Evolutionary conservation across 2,888 invertebrate species (phyloP).

Genomic region (Onthophagus sagittarius): DNA sequence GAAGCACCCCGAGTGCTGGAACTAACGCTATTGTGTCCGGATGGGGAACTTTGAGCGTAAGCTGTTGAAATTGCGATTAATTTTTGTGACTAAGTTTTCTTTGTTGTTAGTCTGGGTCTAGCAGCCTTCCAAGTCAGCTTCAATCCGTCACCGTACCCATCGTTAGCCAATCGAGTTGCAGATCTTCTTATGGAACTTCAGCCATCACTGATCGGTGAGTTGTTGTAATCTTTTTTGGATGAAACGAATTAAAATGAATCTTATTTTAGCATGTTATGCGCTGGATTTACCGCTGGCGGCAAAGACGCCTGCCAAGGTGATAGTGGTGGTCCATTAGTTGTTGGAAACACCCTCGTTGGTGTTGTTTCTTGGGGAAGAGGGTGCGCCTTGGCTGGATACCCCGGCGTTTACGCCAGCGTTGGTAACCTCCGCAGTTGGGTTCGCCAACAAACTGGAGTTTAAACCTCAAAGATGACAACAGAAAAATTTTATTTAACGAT

Average conservation of each 20-base stretch:
- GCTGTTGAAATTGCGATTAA: not conserved
- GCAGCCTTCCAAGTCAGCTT: conserved; percentile 18
- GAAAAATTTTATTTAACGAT: no score
- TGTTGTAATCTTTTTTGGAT: not conserved
- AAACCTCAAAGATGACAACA: not conserved
- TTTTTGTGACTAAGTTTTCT: not conserved
- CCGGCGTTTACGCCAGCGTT: conserved; percentile 17
- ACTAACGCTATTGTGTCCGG: conserved; percentile 25
- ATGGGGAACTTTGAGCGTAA: conserved; percentile 25
- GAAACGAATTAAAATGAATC: not conserved
- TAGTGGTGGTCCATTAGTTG: conserved; percentile 19
- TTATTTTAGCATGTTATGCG: conserved; percentile 53
- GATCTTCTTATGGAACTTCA: conserved; percentile 12
- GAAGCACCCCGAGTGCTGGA: conserved; percentile 21
- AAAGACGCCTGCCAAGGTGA: conserved; percentile 54
- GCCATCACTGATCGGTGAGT: not conserved
- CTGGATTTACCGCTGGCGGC: conserved; percentile 51
- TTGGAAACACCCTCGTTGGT: conserved; percentile 9
- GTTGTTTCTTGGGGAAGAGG: conserved; percentile 18
- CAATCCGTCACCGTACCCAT: conserved; percentile 25
- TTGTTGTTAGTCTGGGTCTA: conserved; percentile 8
- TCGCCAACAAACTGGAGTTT: not conserved
- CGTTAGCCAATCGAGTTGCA: conserved; percentile 21
- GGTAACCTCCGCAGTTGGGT: conserved; percentile 15
- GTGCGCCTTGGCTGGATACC: not conserved